Conservation (phyloP, 2,888 invertebrate species). For the Anodontia alba region DNA sequence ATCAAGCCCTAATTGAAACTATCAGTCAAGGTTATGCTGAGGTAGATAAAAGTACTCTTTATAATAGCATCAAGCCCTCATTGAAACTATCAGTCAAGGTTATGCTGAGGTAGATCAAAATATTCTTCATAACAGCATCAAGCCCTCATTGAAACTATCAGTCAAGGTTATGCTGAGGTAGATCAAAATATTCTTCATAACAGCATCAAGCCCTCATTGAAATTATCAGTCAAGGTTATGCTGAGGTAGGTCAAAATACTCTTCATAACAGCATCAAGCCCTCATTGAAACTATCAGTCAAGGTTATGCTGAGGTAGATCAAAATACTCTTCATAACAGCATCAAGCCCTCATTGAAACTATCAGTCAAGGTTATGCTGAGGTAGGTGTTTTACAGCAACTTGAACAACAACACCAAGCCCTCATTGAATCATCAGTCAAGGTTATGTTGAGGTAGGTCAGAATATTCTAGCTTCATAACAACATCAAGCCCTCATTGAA, state of each 20-base stretch:
- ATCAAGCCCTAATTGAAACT: conserved; percentile 95
- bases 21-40: no score
- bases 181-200: no score
- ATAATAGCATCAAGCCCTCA: conserved; percentile 96
- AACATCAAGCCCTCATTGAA: conserved; percentile 97
- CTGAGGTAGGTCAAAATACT: no score
- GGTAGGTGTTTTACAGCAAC: no score
- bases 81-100: conserved; percentile 98
- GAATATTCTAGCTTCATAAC: no score
- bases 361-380: conserved; percentile 98
- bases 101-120: no score
- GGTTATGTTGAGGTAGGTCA: conserved; percentile 93
- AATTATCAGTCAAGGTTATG: no score
- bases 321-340: conserved; percentile 96
- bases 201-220: conserved; percentile 96
- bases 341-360: conserved; percentile 97
- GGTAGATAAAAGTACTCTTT: no score
- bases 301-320: conserved; percentile 93
- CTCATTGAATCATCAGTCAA: conserved; percentile 99
- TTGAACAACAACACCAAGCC: conserved; percentile 95
- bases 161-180: no score
- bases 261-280: conserved; percentile 96
- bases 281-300: no score
- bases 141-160: conserved; percentile 97
- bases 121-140: conserved; percentile 97